Evolutionary conservation across 2,797 vertebrate species (phyloP).

Genomic region (Schizopygopsis pylzovi): DNA sequence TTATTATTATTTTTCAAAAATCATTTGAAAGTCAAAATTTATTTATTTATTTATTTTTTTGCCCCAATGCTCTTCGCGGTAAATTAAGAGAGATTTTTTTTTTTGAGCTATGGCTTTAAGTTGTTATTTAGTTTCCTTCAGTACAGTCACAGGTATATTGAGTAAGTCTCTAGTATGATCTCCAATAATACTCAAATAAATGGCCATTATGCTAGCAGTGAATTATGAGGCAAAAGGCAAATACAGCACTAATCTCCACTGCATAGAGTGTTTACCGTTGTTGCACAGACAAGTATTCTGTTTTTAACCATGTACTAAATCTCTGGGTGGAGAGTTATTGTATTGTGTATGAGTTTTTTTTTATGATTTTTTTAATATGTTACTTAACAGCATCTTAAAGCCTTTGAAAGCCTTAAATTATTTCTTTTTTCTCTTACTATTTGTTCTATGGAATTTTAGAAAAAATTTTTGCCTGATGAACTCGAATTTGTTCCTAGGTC

Average conservation of each 20-base stretch:
- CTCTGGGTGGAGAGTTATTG: constrained; percentile 19
- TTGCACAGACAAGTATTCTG: constrained; percentile 14
- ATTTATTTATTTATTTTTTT: not conserved
- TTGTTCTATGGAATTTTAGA: too few relatives aligned
- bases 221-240: constrained; percentile 19
- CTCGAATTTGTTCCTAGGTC: too few relatives aligned
- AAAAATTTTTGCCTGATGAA: too few relatives aligned
- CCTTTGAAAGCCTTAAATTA: too few relatives aligned
- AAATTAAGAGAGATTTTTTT: not conserved
- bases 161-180: constrained; percentile 67
- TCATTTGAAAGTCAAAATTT: too few relatives aligned
- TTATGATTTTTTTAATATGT: too few relatives aligned
- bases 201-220: constrained; percentile 24
- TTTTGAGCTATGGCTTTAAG: not conserved
- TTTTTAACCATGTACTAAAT: constrained; percentile 30
- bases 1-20: too few relatives aligned
- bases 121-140: not conserved
- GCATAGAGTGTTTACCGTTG: not conserved
- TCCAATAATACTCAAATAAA: constrained; percentile 52
- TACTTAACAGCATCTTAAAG: too few relatives aligned
- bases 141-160: constrained; percentile 56
- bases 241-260: not conserved
- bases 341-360: constrained; percentile 29
- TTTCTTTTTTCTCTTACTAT: too few relatives aligned
- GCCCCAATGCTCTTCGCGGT: not conserved